Base-by-base conservation (phyloP, 2,888 invertebrate species). In the Merodon equestris region DNA sequence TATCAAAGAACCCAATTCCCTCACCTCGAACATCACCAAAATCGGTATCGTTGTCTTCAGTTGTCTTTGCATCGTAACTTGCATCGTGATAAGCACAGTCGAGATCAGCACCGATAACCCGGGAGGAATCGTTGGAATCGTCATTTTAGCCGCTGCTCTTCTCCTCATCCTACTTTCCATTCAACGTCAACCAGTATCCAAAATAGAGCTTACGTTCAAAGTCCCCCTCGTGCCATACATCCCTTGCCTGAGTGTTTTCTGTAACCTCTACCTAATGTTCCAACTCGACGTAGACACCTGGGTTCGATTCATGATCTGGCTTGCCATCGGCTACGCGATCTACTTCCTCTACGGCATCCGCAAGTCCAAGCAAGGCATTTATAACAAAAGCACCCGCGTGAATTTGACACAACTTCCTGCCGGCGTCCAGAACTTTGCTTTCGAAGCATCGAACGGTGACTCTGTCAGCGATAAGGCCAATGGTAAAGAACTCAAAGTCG, bases 181-280 rank as follows among this genome's bases (percentile, higher is more conserved):
- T 77, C 91, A 90, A 82, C 89, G 94, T 38, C 96, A 96, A 88
- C 96, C 96, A 0, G 88, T 90, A 51, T 91, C 92, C 12, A 84
- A 89, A 2, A 85, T 89, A 1, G 88, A 93, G 71, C 89, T 96
- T 50, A 91, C 94, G 1, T 96, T 96, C 85, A 94, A 93, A 89
- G 95, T 97, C 19, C 97, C 97, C 0, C 89, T 94, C 57, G 95
- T 97, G 9, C 97, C 97, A 0, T 87, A 95, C 48, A 90, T 97
- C 81, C 97, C 97, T 1, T 94, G 93, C 84, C 86, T 96, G 5
- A 96, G 96, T 88, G 93, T 96, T 47, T 92, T 96, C 81, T 93
- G 96, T 85, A 98, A 98, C 89, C 89, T 96, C 58, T 97, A 96
- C 88, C 90, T 98, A 61, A 97, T 97, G 97, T 91, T 96, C 84